Base-by-base conservation (phyloP, 2,797 vertebrate species). In the Myripristis murdjan region DNA sequence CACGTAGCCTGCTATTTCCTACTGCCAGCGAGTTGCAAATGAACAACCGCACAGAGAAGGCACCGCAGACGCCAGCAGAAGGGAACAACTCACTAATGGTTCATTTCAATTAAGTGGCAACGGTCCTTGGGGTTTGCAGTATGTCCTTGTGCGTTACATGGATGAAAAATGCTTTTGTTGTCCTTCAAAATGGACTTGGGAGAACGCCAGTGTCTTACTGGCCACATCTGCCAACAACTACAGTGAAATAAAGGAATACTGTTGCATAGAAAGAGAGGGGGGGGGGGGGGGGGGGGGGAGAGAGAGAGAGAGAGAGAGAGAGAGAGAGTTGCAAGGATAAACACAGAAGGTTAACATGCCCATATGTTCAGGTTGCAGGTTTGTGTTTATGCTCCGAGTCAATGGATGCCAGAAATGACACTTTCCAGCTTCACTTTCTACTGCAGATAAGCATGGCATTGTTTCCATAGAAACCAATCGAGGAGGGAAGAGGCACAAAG, bases 401-500 rank as follows among this genome's bases (percentile, higher is more conserved):
- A 3, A 46, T 20, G 1, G 1, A 33, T n/a, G 12, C 12, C 22
- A 16, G 49, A 31, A 53, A 58, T 78, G 64, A 18, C 33, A 75
- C 35, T 49, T 68, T 69, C 39, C n/a, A 63, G 9, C 53, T 66
- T 56, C 60, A 43, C 16, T 65, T 63, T 65, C 43, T 56, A 35
- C 35, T 23, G 46, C 57, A 64, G 22, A 57, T 24, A 62, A 53
- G 64, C 53, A 37, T 49, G 47, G 81, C 81, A 39, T 35, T 12
- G 85, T 87, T 85, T 73, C 79, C 83, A 89, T 82, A 64, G 81
- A 72, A 72, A 89, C 73, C 4, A 47, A 53, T 49, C 5, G 1
- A 53, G 44, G 55, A 54, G 59, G 59, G 71, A 22, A 51, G 49
- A 69, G 24, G 60, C 14, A 62, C 9, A 51, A 68, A 44, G 47